Conservation (phyloP, 1,140 invertebrate genomes). For the Pogonomyrmex californicus region DNA sequence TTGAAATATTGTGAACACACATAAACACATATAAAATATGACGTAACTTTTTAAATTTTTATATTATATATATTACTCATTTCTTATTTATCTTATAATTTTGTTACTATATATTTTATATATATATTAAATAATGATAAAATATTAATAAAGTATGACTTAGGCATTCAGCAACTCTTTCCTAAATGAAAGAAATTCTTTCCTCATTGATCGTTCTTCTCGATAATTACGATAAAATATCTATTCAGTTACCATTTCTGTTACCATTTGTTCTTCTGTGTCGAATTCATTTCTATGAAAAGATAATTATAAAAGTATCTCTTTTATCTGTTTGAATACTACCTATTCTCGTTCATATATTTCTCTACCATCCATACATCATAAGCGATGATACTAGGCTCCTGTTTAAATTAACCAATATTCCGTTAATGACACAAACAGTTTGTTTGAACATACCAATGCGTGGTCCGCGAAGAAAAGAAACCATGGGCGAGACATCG, state of each 20-base stretch:
- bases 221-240: slow-evolving; percentile 2
- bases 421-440: slow-evolving; percentile 31
- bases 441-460: slow-evolving; percentile 45
- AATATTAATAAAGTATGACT: too few species aligned
- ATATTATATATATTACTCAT: too few species aligned
- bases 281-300: not conserved
- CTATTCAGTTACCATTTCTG: not conserved
- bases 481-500: slow-evolving; percentile 48
- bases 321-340: slow-evolving; percentile 15
- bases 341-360: not conserved
- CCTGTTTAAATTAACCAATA: slow-evolving; percentile 39
- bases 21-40: too few species aligned
- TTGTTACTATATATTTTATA: too few species aligned
- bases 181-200: not conserved
- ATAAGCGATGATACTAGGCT: not conserved
- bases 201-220: not conserved
- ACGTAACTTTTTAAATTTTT: too few species aligned
- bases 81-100: too few species aligned
- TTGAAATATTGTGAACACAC: too few species aligned
- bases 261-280: not conserved
- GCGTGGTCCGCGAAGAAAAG: slow-evolving; percentile 30
- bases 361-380: not conserved
- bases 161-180: too few species aligned
- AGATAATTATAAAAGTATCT: not conserved
- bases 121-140: too few species aligned